phyloP scores from a whole-genome alignment of 2,888 invertebrate species.

The Conus canariensis region DNA sequence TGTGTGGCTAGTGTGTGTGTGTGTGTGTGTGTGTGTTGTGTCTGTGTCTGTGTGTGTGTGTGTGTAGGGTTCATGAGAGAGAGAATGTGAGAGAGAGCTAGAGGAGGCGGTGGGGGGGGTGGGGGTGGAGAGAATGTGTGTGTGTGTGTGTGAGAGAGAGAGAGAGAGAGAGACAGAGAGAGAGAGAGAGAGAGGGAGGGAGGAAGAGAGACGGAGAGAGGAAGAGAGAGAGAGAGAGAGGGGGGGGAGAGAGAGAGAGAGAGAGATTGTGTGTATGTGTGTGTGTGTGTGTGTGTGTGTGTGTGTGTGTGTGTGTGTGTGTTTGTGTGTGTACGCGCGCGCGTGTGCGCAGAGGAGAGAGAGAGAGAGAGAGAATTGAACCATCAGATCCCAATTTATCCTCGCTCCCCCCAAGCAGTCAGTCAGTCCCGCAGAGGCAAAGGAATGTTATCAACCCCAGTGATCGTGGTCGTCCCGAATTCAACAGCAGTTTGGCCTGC shows the following conservation, averaged over 20 bases:
- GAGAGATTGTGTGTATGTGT: neutral
- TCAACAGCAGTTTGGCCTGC: too few species aligned
- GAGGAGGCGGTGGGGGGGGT: too few species aligned
- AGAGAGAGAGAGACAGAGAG: too few species aligned
- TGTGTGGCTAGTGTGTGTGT: constrained; percentile 3
- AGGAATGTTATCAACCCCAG: constrained; percentile 5
- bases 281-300: too few species aligned
- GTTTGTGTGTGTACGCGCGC: neutral
- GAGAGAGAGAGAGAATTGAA: constrained; percentile 17
- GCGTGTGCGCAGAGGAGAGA: constrained; percentile 13
- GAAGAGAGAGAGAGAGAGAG: too few species aligned
- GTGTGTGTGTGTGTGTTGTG: constrained; percentile 19
- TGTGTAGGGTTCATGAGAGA: too few species aligned
- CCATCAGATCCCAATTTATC: neutral
- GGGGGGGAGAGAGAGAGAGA: neutral
- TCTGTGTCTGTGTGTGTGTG: too few species aligned
- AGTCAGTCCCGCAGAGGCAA: neutral
- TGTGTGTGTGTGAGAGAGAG: too few species aligned
- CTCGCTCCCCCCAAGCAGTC: neutral
- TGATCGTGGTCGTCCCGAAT: neutral
- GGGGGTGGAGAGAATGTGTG: too few species aligned
- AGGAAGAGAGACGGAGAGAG: neutral
- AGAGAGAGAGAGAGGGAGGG: too few species aligned
- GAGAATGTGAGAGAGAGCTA: too few species aligned
- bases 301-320: too few species aligned